phyloP scores from a whole-genome alignment of 2,888 invertebrate genomes.

The Rhagonycha lutea region DNA sequence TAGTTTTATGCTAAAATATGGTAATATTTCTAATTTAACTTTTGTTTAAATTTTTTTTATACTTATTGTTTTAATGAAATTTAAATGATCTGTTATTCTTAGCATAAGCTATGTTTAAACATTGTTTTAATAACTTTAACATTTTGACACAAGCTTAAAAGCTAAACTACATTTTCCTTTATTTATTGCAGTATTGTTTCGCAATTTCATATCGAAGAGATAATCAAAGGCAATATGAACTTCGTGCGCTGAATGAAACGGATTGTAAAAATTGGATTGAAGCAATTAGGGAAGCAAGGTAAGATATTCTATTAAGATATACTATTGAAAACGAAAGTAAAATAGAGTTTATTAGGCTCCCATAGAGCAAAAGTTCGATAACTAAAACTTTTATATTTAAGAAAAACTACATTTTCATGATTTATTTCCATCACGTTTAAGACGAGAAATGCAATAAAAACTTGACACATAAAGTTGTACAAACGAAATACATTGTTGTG shows the following conservation, averaged over 20 bases:
- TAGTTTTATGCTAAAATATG: neutral
- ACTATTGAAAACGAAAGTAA: neutral
- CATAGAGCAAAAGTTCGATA: neutral
- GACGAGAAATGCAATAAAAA: neutral
- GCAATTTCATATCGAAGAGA: constrained; percentile 85
- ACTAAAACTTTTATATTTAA: neutral
- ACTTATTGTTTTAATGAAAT: neutral
- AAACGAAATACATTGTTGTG: neutral
- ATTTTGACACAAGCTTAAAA: neutral
- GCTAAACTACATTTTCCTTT: neutral
- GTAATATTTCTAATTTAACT: neutral
- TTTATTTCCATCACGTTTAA: neutral
- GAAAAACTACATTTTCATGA: neutral
- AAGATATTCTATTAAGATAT: constrained; percentile 39
- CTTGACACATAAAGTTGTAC: neutral
- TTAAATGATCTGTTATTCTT: neutral
- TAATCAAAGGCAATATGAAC: constrained; percentile 85
- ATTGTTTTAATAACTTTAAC: neutral
- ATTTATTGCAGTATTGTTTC: constrained; percentile 77
- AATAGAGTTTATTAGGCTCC: neutral
- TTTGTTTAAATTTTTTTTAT: neutral
- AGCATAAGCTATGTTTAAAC: neutral
- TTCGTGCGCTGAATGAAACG: constrained; percentile 80
- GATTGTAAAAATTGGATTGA: constrained; percentile 92
- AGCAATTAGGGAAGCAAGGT: constrained; percentile 87